A percentile compares a stretch with the other conserved stretches of the same genome.
phyloP scores from a whole-genome alignment of 2,113 vertebrate genomes.

The Aythya baeri region DNA sequence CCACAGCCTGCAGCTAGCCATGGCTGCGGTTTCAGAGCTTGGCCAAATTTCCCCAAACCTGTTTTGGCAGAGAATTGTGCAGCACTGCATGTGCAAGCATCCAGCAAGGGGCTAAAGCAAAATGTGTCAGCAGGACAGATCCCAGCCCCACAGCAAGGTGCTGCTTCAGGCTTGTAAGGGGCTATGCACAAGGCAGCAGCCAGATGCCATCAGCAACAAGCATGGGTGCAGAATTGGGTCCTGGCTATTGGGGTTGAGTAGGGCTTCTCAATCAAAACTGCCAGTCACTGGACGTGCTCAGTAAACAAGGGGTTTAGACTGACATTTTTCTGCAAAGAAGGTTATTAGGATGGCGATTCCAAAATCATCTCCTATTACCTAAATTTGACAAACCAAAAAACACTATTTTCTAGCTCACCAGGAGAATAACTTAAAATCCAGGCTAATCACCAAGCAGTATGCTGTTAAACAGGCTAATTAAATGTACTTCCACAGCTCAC shows the following conservation, averaged over 20 bases:
- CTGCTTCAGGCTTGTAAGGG: background rate
- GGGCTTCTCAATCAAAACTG: background rate
- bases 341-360: background rate
- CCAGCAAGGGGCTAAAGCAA: background rate
- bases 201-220: rapidly evolving
- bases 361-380: background rate
- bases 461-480: background rate
- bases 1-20: rapidly evolving
- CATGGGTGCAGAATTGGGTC: rapidly evolving
- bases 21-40: background rate
- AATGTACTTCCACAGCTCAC: background rate
- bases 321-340: background rate
- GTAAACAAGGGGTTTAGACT: background rate
- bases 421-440: background rate
- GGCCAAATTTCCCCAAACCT: background rate
- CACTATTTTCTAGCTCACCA: background rate
- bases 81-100: background rate
- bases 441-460: background rate
- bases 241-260: background rate
- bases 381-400: slow-evolving; percentile 19
- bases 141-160: background rate
- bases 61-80: background rate
- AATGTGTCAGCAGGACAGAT: background rate
- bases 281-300: background rate
- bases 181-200: rapidly evolving